Percentiles rank a stretch among this genome's conserved stretches.
Evolutionary conservation across 1,140 invertebrate species (phyloP).

Genomic region (Thaumatotibia leucotreta): DNA sequence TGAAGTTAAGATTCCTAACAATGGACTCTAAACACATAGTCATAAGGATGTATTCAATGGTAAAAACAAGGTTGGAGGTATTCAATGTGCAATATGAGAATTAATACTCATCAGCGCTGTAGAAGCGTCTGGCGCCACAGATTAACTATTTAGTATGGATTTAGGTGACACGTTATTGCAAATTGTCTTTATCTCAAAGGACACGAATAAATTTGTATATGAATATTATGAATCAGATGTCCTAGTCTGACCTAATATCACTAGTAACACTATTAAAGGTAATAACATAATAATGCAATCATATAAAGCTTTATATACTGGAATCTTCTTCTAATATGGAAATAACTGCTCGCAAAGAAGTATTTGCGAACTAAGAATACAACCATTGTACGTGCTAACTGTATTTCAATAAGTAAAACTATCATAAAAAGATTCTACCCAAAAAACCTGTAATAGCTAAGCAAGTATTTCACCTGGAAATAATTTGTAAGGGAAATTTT

Average conservation of each 20-base stretch:
- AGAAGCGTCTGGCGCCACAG: slow-evolving; percentile 22
- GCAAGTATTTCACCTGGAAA: neutral
- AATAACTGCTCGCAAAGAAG: neutral
- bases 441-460: neutral
- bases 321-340: slow-evolving; percentile 17
- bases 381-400: neutral
- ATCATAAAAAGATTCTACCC: neutral
- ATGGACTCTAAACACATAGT: neutral
- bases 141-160: slow-evolving; percentile 6
- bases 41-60: neutral
- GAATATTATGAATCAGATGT: neutral
- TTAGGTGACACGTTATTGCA: neutral
- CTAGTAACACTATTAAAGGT: neutral
- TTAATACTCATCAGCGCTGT: slow-evolving; percentile 30
- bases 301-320: slow-evolving; percentile 21
- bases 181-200: neutral
- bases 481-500: neutral
- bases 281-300: neutral
- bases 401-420: neutral
- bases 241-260: neutral
- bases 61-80: slow-evolving; percentile 12
- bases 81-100: slow-evolving; percentile 34
- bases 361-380: neutral
- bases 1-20: neutral
- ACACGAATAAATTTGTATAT: neutral